Evolutionary conservation across 1,140 invertebrate species (phyloP), one percentile per base, ranked within the genome.

Genomic region (Oreohelix idahoensis): DNA sequence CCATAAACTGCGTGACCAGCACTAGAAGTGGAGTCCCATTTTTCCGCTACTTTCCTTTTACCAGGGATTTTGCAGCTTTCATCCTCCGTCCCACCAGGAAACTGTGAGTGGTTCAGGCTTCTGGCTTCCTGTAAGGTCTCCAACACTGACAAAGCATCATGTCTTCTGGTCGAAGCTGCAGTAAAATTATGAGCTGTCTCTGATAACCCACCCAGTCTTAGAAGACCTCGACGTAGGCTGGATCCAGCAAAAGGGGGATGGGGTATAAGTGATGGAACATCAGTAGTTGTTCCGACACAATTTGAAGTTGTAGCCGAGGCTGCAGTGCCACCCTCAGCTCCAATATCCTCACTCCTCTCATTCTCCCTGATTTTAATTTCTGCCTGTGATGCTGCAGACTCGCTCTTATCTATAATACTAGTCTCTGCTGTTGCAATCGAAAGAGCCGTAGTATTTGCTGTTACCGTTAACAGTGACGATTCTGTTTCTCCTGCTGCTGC

Each of bases 71-170:
- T 81, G 20, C 39, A n/a, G 49, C 42, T 73, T 58, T 74, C 71
- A 58, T 75, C 80, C 4, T n/a, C 79, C 45, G 51, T 71, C 0
- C 13, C n/a, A 26, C 39, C 38, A 10, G 42, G 2, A 71, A 26
- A 36, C 1, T 51, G 32, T 17, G 58, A 23, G 20, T 49, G 39
- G n/a, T 29, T 23, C 20, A 71, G 35, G 36, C 23, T 36, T 23
- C 63, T 42, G 1, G 63, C 83, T 75, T 89, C 88, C 38, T 86
- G 85, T 13, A 89, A 79, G 42, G 85, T 87, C 85, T 89, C 87
- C 58, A 87, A 42, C 49, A 85, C 49, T 32, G 79, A 76, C 17
- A 81, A 36, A 5, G 38, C 63, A 13, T 85, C 84, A 23, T 71
- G 71, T 39, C 80, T 74, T n/a, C 71, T 35, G 29, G 80, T 29